phyloP scores from a whole-genome alignment of 2,888 invertebrate genomes.

The Sympetrum striolatum region DNA sequence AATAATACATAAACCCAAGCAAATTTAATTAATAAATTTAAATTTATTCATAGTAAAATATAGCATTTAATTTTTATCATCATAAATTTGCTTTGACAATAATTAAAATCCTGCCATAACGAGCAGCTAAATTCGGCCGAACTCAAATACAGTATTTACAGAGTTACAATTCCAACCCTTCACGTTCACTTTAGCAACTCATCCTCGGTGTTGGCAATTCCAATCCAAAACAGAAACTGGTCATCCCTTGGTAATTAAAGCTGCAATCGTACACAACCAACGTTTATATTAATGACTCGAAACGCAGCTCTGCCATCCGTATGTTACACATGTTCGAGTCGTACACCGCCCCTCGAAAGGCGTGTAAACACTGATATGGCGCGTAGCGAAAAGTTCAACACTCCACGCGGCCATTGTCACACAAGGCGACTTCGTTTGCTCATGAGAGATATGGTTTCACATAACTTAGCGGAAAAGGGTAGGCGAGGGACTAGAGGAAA shows the following conservation, averaged over 20 bases:
- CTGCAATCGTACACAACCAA: background rate
- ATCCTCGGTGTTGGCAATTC: background rate
- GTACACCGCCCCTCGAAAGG: background rate
- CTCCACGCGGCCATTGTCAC: background rate
- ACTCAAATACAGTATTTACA: no score
- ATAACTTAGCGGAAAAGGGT: background rate
- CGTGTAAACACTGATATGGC: background rate
- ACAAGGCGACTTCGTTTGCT: background rate
- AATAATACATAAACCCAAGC: no score
- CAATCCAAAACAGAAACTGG: background rate
- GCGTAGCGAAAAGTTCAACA: background rate
- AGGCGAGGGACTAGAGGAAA: background rate
- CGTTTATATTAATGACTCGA: background rate
- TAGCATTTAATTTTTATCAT: no score
- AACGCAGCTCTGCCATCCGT: background rate
- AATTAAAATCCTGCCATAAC: no score
- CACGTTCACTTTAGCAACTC: background rate
- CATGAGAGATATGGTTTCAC: slow-evolving; percentile 3
- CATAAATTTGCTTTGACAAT: no score
- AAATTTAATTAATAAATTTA: no score
- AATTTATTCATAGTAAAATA: no score
- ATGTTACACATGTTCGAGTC: background rate
- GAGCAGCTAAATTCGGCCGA: no score
- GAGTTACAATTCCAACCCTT: background rate
- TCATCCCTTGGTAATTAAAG: background rate